Conservation (phyloP, 64 coral and sea anemone genomes). For the Actinia tenebrosa region DNA sequence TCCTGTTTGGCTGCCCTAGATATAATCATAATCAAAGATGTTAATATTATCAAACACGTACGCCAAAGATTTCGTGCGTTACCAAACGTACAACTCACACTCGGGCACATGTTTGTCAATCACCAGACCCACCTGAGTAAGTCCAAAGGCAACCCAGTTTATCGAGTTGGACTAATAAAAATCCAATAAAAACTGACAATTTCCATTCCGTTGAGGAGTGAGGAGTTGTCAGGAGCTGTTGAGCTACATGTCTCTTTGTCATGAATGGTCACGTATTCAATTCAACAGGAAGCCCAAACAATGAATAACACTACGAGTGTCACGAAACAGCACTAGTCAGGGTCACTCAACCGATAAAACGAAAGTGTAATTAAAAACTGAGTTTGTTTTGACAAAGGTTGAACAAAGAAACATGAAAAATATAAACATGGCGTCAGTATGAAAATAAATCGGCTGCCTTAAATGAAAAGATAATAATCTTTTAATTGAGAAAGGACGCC, state of each 20-base stretch:
- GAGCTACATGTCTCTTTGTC: background rate
- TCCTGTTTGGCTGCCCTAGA: background rate
- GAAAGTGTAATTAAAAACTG: background rate
- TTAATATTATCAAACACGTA: background rate
- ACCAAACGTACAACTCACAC: background rate
- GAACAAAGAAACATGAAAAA: background rate
- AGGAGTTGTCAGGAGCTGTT: background rate
- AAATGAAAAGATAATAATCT: too few species aligned
- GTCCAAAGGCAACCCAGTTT: background rate
- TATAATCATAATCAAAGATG: background rate
- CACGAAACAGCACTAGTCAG: background rate
- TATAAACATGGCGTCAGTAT: background rate
- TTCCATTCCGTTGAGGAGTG: background rate
- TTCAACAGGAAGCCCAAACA: background rate
- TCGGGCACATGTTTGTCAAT: background rate
- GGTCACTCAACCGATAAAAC: background rate
- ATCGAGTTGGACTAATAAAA: background rate
- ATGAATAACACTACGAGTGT: background rate
- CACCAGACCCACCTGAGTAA: background rate
- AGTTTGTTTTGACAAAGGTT: background rate
- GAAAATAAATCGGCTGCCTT: too few species aligned
- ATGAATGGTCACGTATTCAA: background rate
- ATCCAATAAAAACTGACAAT: background rate
- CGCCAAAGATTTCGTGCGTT: too few species aligned
- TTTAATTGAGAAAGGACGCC: too few species aligned